phyloP scores from a whole-genome alignment of 2,113 vertebrate genomes.

The Eptesicus fuscus region DNA sequence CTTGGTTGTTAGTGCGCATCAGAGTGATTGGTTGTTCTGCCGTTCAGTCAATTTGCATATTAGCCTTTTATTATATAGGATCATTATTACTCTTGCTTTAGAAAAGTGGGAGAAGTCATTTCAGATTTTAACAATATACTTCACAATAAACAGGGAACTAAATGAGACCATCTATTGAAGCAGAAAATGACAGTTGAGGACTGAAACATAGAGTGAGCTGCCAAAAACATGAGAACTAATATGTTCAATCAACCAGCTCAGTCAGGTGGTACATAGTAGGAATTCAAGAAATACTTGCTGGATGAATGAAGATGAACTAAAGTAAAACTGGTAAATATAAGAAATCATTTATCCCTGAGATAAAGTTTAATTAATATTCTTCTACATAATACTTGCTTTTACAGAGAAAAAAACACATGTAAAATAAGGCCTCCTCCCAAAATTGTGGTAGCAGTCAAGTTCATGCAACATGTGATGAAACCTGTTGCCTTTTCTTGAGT shows the following conservation, averaged over 20 bases:
- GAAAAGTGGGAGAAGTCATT: neutral
- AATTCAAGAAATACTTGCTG: neutral
- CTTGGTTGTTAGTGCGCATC: too few species aligned
- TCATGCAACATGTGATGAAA: rapidly evolving
- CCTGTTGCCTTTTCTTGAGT: neutral
- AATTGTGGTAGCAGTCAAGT: rapidly evolving
- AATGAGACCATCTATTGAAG: neutral
- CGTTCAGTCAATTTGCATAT: too few species aligned
- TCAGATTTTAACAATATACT: neutral
- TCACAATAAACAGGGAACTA: neutral
- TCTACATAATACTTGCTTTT: neutral
- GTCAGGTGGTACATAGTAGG: neutral
- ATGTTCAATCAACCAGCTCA: neutral
- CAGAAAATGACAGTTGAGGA: neutral
- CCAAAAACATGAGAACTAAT: rapidly evolving
- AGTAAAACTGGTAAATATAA: neutral
- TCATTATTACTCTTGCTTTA: neutral
- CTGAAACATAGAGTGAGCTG: rapidly evolving
- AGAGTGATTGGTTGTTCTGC: too few species aligned
- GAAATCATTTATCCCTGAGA: neutral
- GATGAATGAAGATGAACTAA: neutral
- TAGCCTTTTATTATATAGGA: too few species aligned
- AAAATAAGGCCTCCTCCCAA: neutral
- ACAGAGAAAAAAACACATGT: neutral
- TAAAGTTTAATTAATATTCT: neutral